Evolutionary conservation across 2,888 invertebrate genomes (phyloP).

Genomic region (Acleris sparsana): DNA sequence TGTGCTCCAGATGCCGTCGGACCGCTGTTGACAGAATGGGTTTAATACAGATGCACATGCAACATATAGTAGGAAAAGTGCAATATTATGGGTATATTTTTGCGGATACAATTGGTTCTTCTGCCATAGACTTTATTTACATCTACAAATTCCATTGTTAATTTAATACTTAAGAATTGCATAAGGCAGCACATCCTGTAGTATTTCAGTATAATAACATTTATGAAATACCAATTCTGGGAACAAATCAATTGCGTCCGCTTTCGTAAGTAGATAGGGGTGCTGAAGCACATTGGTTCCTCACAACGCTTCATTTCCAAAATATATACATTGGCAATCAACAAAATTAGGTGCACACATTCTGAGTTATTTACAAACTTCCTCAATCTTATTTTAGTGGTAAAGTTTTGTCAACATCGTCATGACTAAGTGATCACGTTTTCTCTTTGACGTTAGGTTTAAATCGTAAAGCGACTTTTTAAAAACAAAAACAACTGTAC

Average conservation of each 20-base stretch:
- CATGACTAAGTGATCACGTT: no score
- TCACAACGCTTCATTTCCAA: constrained; percentile 4
- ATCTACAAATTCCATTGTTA: no score
- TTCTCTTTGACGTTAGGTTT: neutral
- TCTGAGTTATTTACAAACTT: neutral
- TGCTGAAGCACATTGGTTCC: constrained; percentile 7
- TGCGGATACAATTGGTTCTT: constrained; percentile 34
- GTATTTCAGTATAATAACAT: no score
- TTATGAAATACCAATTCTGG: neutral
- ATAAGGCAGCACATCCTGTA: no score
- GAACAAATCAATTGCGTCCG: neutral
- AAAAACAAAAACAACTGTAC: neutral
- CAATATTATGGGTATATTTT: constrained; percentile 30
- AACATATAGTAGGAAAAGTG: constrained; percentile 46
- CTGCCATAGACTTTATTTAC: neutral
- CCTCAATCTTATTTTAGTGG: neutral
- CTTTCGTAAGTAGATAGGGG: constrained; percentile 7
- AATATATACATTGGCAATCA: neutral
- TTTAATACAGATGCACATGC: constrained; percentile 59
- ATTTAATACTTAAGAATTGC: no score
- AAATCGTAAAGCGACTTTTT: no score
- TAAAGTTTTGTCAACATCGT: no score
- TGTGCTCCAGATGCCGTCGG: constrained; percentile 40
- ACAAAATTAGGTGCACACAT: constrained; percentile 8
- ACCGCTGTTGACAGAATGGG: constrained; percentile 62